Evolutionary conservation across 2,797 vertebrate genomes (phyloP).

Genomic region (Sebastes dallii): DNA sequence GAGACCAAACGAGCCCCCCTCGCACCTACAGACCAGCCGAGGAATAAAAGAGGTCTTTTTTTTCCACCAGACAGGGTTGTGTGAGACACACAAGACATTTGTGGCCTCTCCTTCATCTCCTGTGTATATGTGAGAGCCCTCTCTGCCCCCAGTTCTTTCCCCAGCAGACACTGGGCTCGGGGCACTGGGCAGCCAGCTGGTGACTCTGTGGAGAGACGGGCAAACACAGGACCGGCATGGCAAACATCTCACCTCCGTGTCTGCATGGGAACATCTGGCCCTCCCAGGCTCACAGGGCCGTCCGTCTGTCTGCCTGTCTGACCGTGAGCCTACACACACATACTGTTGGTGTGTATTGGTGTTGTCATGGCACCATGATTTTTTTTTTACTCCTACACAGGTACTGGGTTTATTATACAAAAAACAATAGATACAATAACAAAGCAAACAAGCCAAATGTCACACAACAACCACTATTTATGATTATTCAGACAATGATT

Average conservation of each 20-base stretch:
- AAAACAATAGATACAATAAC: slow-evolving; percentile 23
- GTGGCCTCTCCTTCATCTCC: slow-evolving; percentile 53
- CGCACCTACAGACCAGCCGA: slow-evolving; percentile 45
- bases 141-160: slow-evolving; percentile 32
- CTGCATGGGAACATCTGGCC: slow-evolving; percentile 79
- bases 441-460: slow-evolving; percentile 34
- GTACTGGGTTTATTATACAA: slow-evolving; percentile 34
- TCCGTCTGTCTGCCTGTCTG: slow-evolving; percentile 20
- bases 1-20: slow-evolving; percentile 46
- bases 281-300: slow-evolving; percentile 53
- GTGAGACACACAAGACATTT: slow-evolving; percentile 60
- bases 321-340: slow-evolving; percentile 49
- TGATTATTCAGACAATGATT: not conserved
- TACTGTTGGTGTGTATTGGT: slow-evolving; percentile 36
- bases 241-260: slow-evolving; percentile 81
- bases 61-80: slow-evolving; percentile 24
- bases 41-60: slow-evolving; percentile 56
- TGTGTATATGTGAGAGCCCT: slow-evolving; percentile 40
- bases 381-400: slow-evolving; percentile 48
- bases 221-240: slow-evolving; percentile 69
- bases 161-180: slow-evolving; percentile 43
- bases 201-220: slow-evolving; percentile 58
- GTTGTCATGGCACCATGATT: slow-evolving; percentile 60
- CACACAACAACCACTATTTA: slow-evolving; percentile 2
- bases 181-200: slow-evolving; percentile 43